Conservation (phyloP, 2,797 vertebrate species). For the Cryptoprocta ferox region DNA sequence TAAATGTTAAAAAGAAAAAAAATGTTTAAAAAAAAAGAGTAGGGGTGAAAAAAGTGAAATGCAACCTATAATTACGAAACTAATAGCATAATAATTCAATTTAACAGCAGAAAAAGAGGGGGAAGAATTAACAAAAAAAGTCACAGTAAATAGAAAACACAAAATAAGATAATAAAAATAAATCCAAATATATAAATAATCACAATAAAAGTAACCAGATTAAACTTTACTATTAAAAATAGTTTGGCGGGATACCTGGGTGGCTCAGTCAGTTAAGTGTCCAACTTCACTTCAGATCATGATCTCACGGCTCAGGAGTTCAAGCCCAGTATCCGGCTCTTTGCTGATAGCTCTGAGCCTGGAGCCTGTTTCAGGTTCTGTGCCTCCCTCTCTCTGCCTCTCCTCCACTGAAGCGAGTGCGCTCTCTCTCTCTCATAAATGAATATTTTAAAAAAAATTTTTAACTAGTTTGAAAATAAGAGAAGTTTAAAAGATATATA, state of each 20-base stretch:
- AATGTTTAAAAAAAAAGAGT: not conserved
- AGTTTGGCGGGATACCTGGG: not conserved
- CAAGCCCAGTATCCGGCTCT: no score
- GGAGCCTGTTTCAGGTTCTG: no score
- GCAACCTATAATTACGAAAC: not conserved
- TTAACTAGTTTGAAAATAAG: not conserved
- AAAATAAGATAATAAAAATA: not conserved
- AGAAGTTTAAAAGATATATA: not conserved
- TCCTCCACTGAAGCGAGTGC: no score
- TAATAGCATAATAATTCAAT: not conserved
- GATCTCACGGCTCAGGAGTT: no score
- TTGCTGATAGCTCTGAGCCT: no score
- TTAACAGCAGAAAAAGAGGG: not conserved
- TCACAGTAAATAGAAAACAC: not conserved
- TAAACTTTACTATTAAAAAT: not conserved
- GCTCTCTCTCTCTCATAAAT: no score
- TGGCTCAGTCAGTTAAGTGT: no score
- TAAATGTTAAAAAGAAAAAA: no score
- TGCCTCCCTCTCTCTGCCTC: no score
- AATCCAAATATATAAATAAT: not conserved
- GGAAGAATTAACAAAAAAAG: not conserved
- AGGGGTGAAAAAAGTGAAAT: not conserved
- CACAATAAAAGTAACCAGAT: not conserved
- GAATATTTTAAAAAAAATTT: no score
- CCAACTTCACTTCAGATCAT: no score